phyloP scores from a whole-genome alignment of 2,888 invertebrate species.

The Melangyna quadrimaculata region DNA sequence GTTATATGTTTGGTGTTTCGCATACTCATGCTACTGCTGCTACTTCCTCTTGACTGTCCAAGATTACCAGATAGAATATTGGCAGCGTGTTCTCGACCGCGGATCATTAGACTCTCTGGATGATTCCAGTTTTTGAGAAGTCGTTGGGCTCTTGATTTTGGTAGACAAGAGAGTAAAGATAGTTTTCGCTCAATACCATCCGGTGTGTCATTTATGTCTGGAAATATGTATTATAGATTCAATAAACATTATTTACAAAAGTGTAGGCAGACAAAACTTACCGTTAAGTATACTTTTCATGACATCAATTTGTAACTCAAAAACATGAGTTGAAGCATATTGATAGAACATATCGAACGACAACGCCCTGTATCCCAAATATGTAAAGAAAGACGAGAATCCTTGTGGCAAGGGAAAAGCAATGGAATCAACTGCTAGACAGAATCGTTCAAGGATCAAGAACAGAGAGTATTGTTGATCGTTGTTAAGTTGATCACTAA shows the following conservation, averaged over 20 bases:
- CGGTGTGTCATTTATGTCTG: slow-evolving; percentile 82
- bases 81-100: slow-evolving; percentile 90
- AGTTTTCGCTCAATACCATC: slow-evolving; percentile 87
- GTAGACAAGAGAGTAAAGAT: slow-evolving; percentile 87
- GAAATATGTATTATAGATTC: slow-evolving; percentile 37
- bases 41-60: slow-evolving; percentile 76
- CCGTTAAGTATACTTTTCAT: slow-evolving; percentile 92
- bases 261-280: slow-evolving; percentile 77
- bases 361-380: slow-evolving; percentile 90
- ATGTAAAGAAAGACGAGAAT: slow-evolving; percentile 94
- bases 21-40: slow-evolving; percentile 60
- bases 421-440: slow-evolving; percentile 88
- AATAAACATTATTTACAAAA: neutral
- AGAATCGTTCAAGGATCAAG: slow-evolving; percentile 90
- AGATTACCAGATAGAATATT: slow-evolving; percentile 89
- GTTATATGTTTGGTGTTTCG: slow-evolving; percentile 54
- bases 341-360: slow-evolving; percentile 90
- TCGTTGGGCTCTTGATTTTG: slow-evolving; percentile 89
- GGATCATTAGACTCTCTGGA: slow-evolving; percentile 88
- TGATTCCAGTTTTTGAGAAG: slow-evolving; percentile 90
- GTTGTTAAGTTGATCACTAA: slow-evolving; percentile 88
- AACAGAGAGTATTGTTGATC: slow-evolving; percentile 88
- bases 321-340: slow-evolving; percentile 91
- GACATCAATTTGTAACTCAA: slow-evolving; percentile 93
- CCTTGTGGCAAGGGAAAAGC: slow-evolving; percentile 93